Conservation (phyloP, 2,797 vertebrate genomes). For the Ctenopoma kingsleyae region DNA sequence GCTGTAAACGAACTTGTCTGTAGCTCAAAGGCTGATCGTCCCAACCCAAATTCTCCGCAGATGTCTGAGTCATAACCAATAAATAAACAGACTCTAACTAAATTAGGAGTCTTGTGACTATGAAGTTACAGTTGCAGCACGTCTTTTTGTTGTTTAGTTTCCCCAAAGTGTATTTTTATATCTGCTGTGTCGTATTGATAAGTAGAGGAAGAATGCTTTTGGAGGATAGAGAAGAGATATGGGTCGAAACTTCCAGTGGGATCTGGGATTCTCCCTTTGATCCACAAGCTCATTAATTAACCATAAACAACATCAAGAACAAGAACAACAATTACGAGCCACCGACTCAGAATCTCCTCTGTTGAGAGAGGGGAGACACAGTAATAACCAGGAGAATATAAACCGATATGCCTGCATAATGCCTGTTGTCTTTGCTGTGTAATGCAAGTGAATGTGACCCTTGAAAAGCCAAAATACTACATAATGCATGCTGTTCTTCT, state of each 20-base stretch:
- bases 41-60: constrained; percentile 29
- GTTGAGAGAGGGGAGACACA: constrained; percentile 16
- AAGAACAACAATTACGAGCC: constrained; percentile 77
- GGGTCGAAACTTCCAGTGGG: constrained; percentile 71
- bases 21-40: constrained; percentile 31
- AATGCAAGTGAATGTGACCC: constrained; percentile 39
- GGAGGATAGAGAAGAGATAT: constrained; percentile 61
- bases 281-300: constrained; percentile 78
- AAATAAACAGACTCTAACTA: constrained; percentile 36
- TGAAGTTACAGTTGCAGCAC: constrained; percentile 21
- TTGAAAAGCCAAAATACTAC: constrained; percentile 40
- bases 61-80: constrained; percentile 13
- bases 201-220: constrained; percentile 24
- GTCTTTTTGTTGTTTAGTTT: constrained; percentile 21
- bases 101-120: constrained; percentile 24
- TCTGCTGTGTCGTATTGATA: constrained; percentile 38
- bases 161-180: constrained; percentile 24
- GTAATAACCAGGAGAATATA: constrained; percentile 31
- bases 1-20: constrained; percentile 20
- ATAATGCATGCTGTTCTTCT: constrained; percentile 49
- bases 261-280: constrained; percentile 75
- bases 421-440: constrained; percentile 48
- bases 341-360: constrained; percentile 42
- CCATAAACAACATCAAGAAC: constrained; percentile 76
- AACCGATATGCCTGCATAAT: constrained; percentile 11